Base-by-base conservation (phyloP, 2,888 invertebrate species). In the Lissonota sp. region DNA sequence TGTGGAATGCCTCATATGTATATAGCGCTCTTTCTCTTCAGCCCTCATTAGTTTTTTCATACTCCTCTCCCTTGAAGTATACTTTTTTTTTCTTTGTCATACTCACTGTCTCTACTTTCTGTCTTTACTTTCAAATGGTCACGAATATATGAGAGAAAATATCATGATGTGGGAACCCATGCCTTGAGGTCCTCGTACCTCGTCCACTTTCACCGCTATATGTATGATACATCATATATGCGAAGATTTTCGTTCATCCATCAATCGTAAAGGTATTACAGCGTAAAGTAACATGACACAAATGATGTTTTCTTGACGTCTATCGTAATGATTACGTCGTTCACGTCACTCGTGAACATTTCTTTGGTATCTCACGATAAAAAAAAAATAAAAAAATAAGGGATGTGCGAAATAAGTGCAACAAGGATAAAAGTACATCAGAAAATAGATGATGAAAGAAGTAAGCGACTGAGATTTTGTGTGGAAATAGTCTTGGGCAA, bases 251-350 rank as follows among this genome's bases (percentile, higher is more conserved):
- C 55, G 67, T 63, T 73, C 67, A 73, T 79, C 69, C 73, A 57
- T 73, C 73, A 63, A 53, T 62, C 44, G 39, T 10, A 69, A 26
- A 60, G 46, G 49, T 46, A 67, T 72, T 62, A 67, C 60, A 46
- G 44, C 67, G 66, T 37, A 44, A 72, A 55, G 55, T 16, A 67
- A 73, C 53, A 57, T 62, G 44, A 44, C 62, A 62, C 44, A 49
- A 66, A 58, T 71, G 14, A 55, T 14, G 70, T 40, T 71, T 14
- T 58, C 26, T 10, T 5, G 60, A 26, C 42, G 49, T 46, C 39
- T 39, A 39, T 39, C 14, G 70, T 64, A 71, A 77, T 60, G 58
- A 58, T 63, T 58, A 64, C 51, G 26, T n/a, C 53, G 62, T 63
- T 42, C 8, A n/a, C 63, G 40, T 63, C 57, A 49, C 40, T 57